Conservation (phyloP, 2,113 vertebrate species). For the Saimiri boliviensis region DNA sequence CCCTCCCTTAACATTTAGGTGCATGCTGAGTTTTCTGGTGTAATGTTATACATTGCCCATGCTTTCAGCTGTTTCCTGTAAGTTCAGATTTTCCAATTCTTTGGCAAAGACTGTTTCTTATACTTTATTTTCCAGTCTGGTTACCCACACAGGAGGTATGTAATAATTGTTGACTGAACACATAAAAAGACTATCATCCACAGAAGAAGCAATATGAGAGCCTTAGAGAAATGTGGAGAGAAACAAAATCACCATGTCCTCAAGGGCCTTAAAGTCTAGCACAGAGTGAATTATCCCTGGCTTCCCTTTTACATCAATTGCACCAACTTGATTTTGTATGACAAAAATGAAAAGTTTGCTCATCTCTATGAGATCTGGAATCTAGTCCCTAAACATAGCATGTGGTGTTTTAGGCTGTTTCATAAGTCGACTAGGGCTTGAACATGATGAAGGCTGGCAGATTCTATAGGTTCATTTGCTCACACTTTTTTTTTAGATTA, state of each 20-base stretch:
- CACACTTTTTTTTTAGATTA: conserved; percentile 10
- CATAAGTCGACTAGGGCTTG: not conserved
- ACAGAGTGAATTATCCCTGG: not conserved
- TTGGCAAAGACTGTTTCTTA: not conserved
- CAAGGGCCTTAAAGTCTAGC: not conserved
- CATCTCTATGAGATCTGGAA: not conserved
- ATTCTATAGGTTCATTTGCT: not conserved
- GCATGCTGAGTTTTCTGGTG: not conserved
- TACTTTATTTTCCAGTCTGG: not conserved
- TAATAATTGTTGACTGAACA: conserved; percentile 30
- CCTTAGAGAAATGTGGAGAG: not conserved
- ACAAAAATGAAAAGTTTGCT: conserved; percentile 27
- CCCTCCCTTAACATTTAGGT: not conserved
- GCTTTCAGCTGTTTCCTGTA: not conserved
- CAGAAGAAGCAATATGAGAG: not conserved
- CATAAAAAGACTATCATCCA: not conserved
- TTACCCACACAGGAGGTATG: conserved; percentile 19
- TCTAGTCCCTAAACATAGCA: not conserved
- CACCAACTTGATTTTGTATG: not conserved
- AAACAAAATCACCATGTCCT: not conserved
- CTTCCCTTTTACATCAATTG: not conserved
- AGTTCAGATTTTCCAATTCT: not conserved
- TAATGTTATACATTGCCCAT: not conserved
- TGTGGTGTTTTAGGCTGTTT: not conserved
- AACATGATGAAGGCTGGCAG: not conserved